Evolutionary conservation across 2,888 invertebrate genomes (phyloP).

Genomic region (Agrypnus murinus): DNA sequence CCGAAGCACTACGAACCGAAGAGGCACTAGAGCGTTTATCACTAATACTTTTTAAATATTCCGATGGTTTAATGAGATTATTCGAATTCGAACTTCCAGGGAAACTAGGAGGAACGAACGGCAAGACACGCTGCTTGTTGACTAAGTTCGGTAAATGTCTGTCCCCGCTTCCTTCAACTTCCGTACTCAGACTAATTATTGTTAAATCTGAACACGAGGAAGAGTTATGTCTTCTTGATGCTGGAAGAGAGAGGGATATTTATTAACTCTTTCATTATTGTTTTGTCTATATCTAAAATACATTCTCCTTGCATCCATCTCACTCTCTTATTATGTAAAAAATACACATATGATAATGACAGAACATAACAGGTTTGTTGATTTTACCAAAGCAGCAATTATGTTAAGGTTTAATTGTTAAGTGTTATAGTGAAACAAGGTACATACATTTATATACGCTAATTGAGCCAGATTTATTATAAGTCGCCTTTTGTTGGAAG

Average conservation of each 20-base stretch:
- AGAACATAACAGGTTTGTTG: slow-evolving; percentile 26
- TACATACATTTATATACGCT: slow-evolving; percentile 34
- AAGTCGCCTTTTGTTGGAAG: slow-evolving; percentile 2
- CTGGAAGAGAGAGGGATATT: slow-evolving; percentile 59
- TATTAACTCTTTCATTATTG: slow-evolving; percentile 13
- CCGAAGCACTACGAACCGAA: slow-evolving; percentile 69
- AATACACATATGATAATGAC: slow-evolving; percentile 26
- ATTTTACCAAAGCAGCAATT: slow-evolving; percentile 47
- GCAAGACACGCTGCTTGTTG: slow-evolving; percentile 89
- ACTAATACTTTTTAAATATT: slow-evolving; percentile 89
- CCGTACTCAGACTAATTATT: slow-evolving; percentile 71
- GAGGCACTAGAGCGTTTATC: slow-evolving; percentile 74
- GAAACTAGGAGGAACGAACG: slow-evolving; percentile 95
- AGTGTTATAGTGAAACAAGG: slow-evolving; percentile 63
- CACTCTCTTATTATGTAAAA: slow-evolving; percentile 28
- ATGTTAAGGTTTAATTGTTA: slow-evolving; percentile 65
- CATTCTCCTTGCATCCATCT: slow-evolving; percentile 35
- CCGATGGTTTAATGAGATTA: slow-evolving; percentile 92
- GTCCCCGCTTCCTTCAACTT: slow-evolving; percentile 71
- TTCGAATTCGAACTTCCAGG: slow-evolving; percentile 81
- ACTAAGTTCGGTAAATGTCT: slow-evolving; percentile 78
- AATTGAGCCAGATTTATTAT: slow-evolving; percentile 45
- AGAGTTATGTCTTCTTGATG: slow-evolving; percentile 68
- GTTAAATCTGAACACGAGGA: slow-evolving; percentile 71
- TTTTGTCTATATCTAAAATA: slow-evolving; percentile 16